Conservation (phyloP, 23 tunicate species). For the Botrylloides violaceus region DNA sequence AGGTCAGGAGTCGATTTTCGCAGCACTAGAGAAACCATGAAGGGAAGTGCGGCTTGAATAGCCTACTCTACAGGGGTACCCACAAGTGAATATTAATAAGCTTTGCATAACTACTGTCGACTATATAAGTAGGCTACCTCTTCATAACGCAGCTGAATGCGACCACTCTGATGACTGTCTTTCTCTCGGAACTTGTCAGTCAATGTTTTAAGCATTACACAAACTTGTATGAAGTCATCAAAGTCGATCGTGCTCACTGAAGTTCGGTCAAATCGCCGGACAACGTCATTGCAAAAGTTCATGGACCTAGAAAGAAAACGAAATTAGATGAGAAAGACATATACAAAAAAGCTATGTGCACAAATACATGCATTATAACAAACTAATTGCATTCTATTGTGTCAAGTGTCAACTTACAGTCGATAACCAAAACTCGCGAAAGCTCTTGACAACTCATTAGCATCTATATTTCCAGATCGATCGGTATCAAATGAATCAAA, state of each 20-base stretch:
- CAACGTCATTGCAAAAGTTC: conserved; percentile 57
- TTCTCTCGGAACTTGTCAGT: conserved; percentile 79
- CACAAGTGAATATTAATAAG: background rate
- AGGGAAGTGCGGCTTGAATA: too few relatives aligned
- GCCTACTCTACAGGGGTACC: background rate
- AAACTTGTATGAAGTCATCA: conserved; percentile 92
- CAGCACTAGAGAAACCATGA: too few relatives aligned
- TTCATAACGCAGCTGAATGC: conserved; percentile 62
- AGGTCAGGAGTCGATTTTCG: too few relatives aligned
- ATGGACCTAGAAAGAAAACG: conserved; percentile 34
- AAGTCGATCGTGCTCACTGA: conserved; percentile 72
- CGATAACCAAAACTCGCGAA: conserved; percentile 70
- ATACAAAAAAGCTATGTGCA: too few relatives aligned
- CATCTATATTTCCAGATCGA: conserved; percentile 70
- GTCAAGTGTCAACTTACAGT: conserved; percentile 37
- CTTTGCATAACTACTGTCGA: background rate
- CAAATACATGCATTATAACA: too few relatives aligned
- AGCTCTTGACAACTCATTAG: conserved; percentile 57
- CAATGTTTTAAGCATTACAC: conserved; percentile 59
- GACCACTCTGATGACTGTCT: conserved; percentile 64
- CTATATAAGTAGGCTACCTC: conserved; percentile 39
- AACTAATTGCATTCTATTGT: too few relatives aligned
- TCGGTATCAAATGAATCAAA: conserved; percentile 87
- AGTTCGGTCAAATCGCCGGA: conserved; percentile 67
- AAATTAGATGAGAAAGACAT: background rate